Base-by-base conservation (phyloP, 2,797 vertebrate species). In the Rhynchotus rufescens region DNA sequence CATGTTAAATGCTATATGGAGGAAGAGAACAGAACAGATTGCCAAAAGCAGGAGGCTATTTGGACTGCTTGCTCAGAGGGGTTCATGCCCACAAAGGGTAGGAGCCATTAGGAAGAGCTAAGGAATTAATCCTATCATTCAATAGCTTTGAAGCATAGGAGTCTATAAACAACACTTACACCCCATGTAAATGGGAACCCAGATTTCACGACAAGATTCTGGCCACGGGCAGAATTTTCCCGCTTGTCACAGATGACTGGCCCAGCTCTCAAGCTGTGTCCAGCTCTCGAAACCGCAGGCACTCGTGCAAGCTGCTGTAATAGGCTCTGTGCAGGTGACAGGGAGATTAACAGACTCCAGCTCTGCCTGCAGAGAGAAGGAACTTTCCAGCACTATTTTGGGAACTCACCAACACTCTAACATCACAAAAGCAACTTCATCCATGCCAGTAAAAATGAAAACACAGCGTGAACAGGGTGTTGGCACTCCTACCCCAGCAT, bases 351-450 rank as follows among this genome's bases (percentile, higher is more conserved):
- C 38, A 71, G 56, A 40, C 47, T 44, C 28, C 79, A 36, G 0
- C 54, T 68, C 68, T 87, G 59, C 51, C 79, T 83, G 66, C 69
- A 83, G 66, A 80, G 62, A 56, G 12, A 83, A 40, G 42, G 22
- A 87, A 80, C 84, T 40, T 62, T 36, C 65, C 86, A 93, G 78
- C 13, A 34, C 68, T 57, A 7, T 85, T 95, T 1, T 89, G 90
- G 80, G 80, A 95, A 74, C 78, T 86, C 87, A 91, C 49, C 93
- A 86, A 57, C 19, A 15, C 71, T 85, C 65, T 23, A 84, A 45
- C 56, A 62, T 52, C 64, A 80, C 60, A 90, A 84, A 87, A 93
- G n/a, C 86, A 32, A 54, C 78, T 64, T 74, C 71, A 73, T 61
- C 52, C 49, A 23, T 40, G 80, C 81, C 90, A 87, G 80, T 23